A percentile compares a stretch with the other conserved stretches of the same genome.
Conservation (phyloP, 2,888 invertebrate genomes). For the Cryptophagus acutangulus region DNA sequence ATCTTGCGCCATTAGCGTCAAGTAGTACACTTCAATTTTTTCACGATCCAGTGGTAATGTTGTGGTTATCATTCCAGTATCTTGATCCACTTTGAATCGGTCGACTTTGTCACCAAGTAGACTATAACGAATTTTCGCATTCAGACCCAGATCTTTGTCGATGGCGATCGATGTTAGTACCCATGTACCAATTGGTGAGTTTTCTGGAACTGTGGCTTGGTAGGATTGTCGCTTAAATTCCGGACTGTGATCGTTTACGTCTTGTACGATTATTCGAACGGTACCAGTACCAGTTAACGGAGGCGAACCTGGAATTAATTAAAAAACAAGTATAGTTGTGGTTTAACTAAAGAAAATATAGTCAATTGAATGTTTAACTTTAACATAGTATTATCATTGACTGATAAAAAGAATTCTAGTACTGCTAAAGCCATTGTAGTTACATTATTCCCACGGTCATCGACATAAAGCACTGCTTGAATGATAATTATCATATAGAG, state of each 20-base stretch:
- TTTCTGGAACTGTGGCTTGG: slow-evolving; percentile 74
- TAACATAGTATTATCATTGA: too few relatives aligned
- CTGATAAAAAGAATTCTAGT: too few relatives aligned
- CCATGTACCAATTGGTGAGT: slow-evolving; percentile 70
- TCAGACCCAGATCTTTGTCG: slow-evolving; percentile 78
- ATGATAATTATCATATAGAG: slow-evolving; percentile 27
- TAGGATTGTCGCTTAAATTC: slow-evolving; percentile 80
- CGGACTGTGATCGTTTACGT: slow-evolving; percentile 91
- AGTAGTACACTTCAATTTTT: slow-evolving; percentile 67
- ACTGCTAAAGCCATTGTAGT: too few relatives aligned
- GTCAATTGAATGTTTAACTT: not conserved
- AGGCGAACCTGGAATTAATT: slow-evolving; percentile 69
- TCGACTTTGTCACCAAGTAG: slow-evolving; percentile 77
- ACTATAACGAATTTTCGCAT: slow-evolving; percentile 82
- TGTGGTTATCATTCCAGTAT: slow-evolving; percentile 75
- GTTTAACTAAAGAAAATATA: not conserved
- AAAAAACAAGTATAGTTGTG: slow-evolving; percentile 1
- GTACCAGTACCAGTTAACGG: slow-evolving; percentile 89
- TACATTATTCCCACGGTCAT: slow-evolving; percentile 31
- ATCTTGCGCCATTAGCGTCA: slow-evolving; percentile 84
- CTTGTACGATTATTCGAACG: slow-evolving; percentile 83
- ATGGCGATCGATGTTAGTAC: slow-evolving; percentile 74
- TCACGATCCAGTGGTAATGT: slow-evolving; percentile 73
- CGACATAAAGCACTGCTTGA: slow-evolving; percentile 20
- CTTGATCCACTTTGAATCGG: slow-evolving; percentile 72